Percentiles rank a stretch among this genome's conserved stretches.
These are phyloP conservation scores for Oophaga sylvatica DNA, from an alignment of 2,797 vertebrate genomes.

Conservation along the genomic window DNA sequence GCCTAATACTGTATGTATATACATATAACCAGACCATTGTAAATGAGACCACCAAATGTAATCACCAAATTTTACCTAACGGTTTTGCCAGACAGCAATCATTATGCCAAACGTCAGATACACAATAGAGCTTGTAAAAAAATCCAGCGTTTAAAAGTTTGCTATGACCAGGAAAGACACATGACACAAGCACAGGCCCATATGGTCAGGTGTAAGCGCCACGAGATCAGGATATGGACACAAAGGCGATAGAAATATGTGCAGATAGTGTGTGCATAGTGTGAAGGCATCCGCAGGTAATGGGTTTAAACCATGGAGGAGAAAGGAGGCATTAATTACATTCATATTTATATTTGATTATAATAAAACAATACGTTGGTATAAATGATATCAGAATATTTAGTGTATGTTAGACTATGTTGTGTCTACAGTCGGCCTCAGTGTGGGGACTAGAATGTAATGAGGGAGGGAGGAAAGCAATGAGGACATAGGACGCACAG, in stretches of 20 bases:
- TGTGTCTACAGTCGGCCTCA: not conserved
- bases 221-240: not conserved
- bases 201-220: not conserved
- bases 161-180: not conserved
- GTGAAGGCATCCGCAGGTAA: not conserved
- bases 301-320: too few relatives aligned
- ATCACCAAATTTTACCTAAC: too few relatives aligned
- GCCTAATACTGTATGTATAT: too few relatives aligned
- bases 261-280: not conserved
- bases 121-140: not conserved
- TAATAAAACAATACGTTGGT: not conserved
- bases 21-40: too few relatives aligned
- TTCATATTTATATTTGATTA: not conserved
- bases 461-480: not conserved
- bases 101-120: not conserved
- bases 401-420: not conserved
- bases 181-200: not conserved
- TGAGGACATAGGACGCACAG: not conserved
- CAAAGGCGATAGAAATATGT: too few relatives aligned
- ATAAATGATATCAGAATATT: not conserved
- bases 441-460: not conserved
- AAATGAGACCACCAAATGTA: too few relatives aligned
- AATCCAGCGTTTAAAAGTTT: not conserved
- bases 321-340: not conserved
- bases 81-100: too few relatives aligned